Percentiles rank a stretch among this genome's conserved stretches.
Evolutionary conservation across 2,113 vertebrate species (phyloP).

Genomic region (Ornithorhynchus anatinus): DNA sequence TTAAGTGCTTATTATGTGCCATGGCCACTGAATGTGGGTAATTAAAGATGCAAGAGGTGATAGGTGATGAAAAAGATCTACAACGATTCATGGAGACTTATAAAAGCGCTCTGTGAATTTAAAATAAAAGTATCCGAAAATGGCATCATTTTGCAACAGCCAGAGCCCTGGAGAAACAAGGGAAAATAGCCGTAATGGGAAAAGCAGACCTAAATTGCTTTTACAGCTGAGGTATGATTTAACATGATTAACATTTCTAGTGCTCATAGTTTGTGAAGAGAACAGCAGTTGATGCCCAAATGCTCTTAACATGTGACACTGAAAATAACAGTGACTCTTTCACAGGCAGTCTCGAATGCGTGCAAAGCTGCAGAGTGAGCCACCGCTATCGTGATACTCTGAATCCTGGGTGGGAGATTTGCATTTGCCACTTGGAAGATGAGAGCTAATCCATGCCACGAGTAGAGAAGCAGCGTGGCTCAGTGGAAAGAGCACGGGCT

Average conservation of each 20-base stretch:
- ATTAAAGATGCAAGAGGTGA: not conserved
- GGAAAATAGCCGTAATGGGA: not conserved
- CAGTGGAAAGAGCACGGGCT: too few relatives aligned
- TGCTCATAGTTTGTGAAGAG: not conserved
- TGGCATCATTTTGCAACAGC: not conserved
- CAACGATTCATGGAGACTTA: not conserved
- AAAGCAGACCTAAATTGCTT: not conserved
- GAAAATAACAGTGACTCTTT: not conserved
- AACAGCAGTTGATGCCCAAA: not conserved
- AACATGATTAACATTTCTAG: not conserved
- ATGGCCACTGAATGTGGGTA: too few relatives aligned
- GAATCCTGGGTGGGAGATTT: not conserved
- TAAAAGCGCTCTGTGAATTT: not conserved
- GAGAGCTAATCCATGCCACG: too few relatives aligned
- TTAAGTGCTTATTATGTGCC: too few relatives aligned
- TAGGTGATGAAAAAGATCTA: not conserved
- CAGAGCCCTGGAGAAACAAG: not conserved
- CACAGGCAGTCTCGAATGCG: not conserved
- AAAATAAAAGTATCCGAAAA: not conserved
- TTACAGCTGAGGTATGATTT: not conserved
- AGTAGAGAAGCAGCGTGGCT: too few relatives aligned
- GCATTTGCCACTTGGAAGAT: not conserved
- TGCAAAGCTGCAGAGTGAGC: not conserved
- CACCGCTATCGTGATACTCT: too few relatives aligned
- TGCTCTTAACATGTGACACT: not conserved